Evolutionary conservation across 1,140 invertebrate genomes (phyloP), one percentile per base, ranked within the genome.

Genomic region (Polypedilum vanderplanki): DNA sequence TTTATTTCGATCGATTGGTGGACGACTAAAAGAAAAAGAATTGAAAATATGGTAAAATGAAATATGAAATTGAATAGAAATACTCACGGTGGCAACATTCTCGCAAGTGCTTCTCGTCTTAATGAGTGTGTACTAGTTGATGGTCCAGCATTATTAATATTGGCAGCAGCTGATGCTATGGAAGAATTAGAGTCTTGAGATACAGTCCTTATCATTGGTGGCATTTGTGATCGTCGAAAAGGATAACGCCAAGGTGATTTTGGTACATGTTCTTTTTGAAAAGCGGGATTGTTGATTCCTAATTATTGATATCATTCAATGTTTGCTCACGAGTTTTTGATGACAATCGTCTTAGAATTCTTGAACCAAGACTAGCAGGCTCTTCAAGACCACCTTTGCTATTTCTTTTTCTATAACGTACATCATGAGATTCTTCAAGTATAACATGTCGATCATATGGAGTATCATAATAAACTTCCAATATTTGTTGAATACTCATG

Each of bases 391-490:
- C 78, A 15, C 46, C 46, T 79, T 87, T 85, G 78, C 87, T 84
- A 76, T 84, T 83, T 79, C 85, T 85, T 82, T 90, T 86, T 81
- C 87, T 82, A 85, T 87, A 84, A 82, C 89, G 85, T n/a, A 87
- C 90, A 77, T 92, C 90, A 78, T 91, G 89, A 78, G 92, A 94
- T 80, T 95, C 93, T 78, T 95, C 93, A 73, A 96, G 92, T 20
- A 96, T 94, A 18, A 95, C 93, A 80, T 96, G 94, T 41, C 93
- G 85, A 81, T 96, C 94, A 77, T 96, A 96, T 0, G 95, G 95
- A 0, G 95, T 97, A 79, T 95, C 94, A 80, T 96, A 96, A 83
- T 97, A 94, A 15, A 97, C 93, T 81, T 97, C 95, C 64, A 97
- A 83, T n/a, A 74, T 96, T 92, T 0, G 94, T 96, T 12, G 94